Conservation (phyloP, 2,113 vertebrate species). For the Triplophysa siluroides region DNA sequence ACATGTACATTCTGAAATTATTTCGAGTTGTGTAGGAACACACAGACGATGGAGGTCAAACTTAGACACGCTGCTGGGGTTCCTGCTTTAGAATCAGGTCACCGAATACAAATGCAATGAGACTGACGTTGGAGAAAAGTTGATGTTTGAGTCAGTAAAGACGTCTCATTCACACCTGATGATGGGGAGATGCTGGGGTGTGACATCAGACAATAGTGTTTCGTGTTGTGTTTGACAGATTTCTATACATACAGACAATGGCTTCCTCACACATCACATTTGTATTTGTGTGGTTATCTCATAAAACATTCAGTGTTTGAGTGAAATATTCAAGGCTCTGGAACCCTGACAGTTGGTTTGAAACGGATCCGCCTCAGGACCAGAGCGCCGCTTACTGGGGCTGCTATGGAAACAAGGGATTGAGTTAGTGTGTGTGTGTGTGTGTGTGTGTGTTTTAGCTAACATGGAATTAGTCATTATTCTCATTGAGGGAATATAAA, state of each 20-base stretch:
- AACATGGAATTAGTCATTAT: neutral
- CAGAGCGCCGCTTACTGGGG: conserved; percentile 31
- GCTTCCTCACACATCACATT: neutral
- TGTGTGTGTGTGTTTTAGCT: too few species aligned
- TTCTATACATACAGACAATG: neutral
- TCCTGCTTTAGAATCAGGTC: conserved; percentile 16
- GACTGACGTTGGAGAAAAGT: neutral
- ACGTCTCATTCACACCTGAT: too few species aligned
- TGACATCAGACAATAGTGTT: conserved; percentile 4
- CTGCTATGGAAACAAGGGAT: conserved; percentile 16
- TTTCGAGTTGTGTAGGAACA: neutral
- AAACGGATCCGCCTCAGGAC: conserved; percentile 49
- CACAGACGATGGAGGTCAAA: conserved; percentile 17
- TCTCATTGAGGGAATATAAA: neutral
- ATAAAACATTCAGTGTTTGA: conserved; percentile 43
- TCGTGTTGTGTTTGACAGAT: neutral
- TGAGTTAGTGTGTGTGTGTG: neutral
- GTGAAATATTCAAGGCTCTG: conserved; percentile 71
- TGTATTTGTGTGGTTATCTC: conserved; percentile 24
- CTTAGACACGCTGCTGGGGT: conserved; percentile 6
- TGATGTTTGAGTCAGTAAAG: neutral
- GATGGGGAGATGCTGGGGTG: neutral
- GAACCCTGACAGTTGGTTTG: conserved; percentile 61
- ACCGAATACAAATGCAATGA: neutral
- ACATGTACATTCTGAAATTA: neutral